A percentile compares a stretch with the other conserved stretches of the same genome.
phyloP scores from a whole-genome alignment of 2,113 vertebrate species.

The Cyanoderma ruficeps region DNA sequence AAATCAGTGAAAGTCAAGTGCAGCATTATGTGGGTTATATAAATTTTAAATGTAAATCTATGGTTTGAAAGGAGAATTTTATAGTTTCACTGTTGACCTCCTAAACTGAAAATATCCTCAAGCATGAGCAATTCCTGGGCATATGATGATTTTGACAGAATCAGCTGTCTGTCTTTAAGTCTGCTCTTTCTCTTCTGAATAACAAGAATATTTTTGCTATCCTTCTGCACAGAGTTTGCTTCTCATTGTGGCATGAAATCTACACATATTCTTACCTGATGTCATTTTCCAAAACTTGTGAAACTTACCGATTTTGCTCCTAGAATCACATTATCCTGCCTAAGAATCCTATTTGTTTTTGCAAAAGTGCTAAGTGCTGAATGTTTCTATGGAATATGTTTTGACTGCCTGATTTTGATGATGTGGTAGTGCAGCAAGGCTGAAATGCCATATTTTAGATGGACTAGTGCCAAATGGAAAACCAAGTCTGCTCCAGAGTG shows the following conservation, averaged over 20 bases:
- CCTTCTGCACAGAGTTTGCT: background rate
- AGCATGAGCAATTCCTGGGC: background rate
- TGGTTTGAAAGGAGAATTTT: background rate
- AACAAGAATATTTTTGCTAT: background rate
- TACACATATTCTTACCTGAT: background rate
- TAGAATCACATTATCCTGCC: background rate
- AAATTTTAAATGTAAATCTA: background rate
- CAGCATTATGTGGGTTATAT: background rate
- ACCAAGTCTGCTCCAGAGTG: background rate
- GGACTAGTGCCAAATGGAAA: background rate
- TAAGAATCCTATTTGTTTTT: background rate
- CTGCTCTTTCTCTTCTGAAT: background rate
- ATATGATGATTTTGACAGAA: background rate
- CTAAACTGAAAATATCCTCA: background rate
- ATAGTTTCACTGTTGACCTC: background rate
- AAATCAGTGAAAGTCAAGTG: background rate
- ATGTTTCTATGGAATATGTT: background rate
- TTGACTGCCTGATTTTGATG: background rate
- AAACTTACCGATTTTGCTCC: background rate
- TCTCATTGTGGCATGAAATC: background rate
- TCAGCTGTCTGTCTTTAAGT: background rate
- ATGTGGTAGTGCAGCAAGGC: background rate
- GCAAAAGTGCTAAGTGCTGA: background rate
- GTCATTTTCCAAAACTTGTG: background rate
- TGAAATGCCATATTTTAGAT: background rate